These are phyloP conservation scores for Theonella swinhoei DNA, from an alignment of 37 sponge, comb jelly and placozoan species.

Conservation along the genomic window DNA sequence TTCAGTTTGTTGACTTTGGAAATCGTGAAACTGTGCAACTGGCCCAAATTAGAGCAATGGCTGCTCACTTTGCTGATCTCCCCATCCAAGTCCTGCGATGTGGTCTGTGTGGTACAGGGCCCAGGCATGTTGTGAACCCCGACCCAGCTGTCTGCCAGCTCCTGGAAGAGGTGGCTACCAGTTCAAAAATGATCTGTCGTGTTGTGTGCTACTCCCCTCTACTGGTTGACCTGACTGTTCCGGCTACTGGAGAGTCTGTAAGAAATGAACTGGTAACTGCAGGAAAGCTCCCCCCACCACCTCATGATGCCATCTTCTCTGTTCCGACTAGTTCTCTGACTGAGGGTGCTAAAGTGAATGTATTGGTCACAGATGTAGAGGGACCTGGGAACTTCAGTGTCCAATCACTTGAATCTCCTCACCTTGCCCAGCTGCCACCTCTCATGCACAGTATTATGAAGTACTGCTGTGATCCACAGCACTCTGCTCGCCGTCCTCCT, in stretches of 20 bases:
- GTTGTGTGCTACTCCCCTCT: constrained; percentile 27
- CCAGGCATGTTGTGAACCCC: not conserved
- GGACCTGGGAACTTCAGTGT: constrained; percentile 53
- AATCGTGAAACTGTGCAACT: constrained; percentile 5
- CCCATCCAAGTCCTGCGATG: constrained; percentile 35
- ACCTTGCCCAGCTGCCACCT: not conserved
- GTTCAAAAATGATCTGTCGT: not conserved
- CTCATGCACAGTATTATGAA: constrained; percentile 13
- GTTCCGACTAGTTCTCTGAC: not conserved
- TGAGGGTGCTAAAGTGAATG: not conserved
- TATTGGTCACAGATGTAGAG: constrained; percentile 22
- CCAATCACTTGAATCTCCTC: constrained; percentile 15
- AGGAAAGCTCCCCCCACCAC: constrained; percentile 19
- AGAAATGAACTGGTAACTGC: constrained; percentile 2
- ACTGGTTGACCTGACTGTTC: constrained; percentile 4
- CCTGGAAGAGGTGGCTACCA: not conserved
- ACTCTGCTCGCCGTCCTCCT: not conserved
- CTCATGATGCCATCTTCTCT: not conserved
- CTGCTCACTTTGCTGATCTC: not conserved
- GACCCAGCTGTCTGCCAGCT: not conserved
- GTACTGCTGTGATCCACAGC: not conserved
- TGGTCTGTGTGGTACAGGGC: constrained; percentile 19
- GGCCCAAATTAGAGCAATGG: not conserved
- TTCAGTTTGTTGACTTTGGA: constrained; percentile 56
- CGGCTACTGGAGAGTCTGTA: not conserved